Conservation (phyloP, 2,113 vertebrate species). For the Lanius collurio region DNA sequence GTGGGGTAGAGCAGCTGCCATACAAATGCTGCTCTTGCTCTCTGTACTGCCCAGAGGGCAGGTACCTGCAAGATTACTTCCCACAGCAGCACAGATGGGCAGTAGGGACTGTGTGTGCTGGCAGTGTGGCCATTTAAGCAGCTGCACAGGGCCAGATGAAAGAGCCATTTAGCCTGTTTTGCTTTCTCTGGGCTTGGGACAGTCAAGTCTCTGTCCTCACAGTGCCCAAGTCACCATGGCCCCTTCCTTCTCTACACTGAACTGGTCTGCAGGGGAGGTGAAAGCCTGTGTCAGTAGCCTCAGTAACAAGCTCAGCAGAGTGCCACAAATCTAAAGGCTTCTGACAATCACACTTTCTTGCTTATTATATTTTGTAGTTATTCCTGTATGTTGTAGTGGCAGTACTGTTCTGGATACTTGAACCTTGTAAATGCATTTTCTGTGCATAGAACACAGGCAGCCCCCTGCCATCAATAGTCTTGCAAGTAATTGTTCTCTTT, state of each 20-base stretch:
- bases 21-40: not conserved
- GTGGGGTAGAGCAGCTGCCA: not conserved
- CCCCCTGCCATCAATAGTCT: not conserved
- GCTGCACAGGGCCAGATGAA: slow-evolving; percentile 41
- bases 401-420: not conserved
- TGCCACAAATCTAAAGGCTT: not conserved
- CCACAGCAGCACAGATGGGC: not conserved
- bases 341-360: not conserved
- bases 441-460: not conserved
- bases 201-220: slow-evolving; percentile 38
- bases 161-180: slow-evolving; percentile 24
- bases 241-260: not conserved
- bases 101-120: not conserved
- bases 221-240: not conserved
- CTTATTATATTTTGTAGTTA: not conserved
- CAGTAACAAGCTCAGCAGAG: not conserved
- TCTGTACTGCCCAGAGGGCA: not conserved
- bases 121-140: not conserved
- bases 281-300: not conserved
- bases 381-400: not conserved
- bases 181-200: slow-evolving; percentile 23
- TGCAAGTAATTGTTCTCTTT: not conserved
- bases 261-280: not conserved
- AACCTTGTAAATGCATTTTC: not conserved
- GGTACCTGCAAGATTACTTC: not conserved